Conservation (phyloP, 2,797 vertebrate genomes). For the Phataginus tricuspis region DNA sequence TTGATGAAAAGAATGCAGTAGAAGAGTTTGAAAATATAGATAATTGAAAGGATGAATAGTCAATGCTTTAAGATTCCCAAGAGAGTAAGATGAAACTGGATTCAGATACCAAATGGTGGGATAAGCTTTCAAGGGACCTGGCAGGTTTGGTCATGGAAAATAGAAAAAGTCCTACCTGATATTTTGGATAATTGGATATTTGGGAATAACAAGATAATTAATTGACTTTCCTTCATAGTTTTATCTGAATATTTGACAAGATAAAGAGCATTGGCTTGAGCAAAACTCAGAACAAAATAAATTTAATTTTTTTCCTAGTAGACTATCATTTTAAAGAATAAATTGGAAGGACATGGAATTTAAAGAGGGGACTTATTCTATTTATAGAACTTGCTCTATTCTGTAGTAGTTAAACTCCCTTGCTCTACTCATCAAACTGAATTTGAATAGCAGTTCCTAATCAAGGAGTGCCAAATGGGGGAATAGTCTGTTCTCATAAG, state of each 20-base stretch:
- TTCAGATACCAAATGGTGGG: neutral
- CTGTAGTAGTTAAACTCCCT: neutral
- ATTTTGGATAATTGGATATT: neutral
- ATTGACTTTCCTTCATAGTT: neutral
- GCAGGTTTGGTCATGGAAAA: neutral
- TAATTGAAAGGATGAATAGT: neutral
- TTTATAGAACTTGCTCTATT: neutral
- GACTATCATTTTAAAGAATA: neutral
- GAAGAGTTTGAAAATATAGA: neutral
- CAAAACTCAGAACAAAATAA: neutral
- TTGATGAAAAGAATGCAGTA: neutral
- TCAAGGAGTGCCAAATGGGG: neutral
- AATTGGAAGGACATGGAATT: neutral
- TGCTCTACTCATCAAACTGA: conserved; percentile 16
- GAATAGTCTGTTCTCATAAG: neutral
- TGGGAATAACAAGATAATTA: neutral
- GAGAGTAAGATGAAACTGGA: neutral
- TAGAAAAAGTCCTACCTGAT: neutral
- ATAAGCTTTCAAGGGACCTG: neutral
- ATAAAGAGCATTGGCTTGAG: neutral
- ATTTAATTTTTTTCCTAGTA: neutral
- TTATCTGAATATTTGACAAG: neutral
- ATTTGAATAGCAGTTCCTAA: neutral
- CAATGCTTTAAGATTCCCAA: neutral
- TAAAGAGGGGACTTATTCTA: neutral